These are phyloP conservation scores for Cromileptes altivelis DNA, from an alignment of 2,113 vertebrate genomes.

Conservation along the genomic window DNA sequence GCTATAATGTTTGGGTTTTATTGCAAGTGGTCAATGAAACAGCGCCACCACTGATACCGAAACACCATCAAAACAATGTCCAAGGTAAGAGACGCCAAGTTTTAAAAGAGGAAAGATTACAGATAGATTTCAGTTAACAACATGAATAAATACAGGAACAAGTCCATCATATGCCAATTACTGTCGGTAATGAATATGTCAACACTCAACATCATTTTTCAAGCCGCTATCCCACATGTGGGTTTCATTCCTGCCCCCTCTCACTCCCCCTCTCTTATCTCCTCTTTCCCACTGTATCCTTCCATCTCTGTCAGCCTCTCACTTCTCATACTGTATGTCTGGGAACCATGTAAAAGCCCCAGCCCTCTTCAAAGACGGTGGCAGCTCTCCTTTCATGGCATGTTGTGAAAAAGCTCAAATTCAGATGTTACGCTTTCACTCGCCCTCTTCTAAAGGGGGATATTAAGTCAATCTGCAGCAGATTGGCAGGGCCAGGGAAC, in stretches of 20 bases:
- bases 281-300: constrained; percentile 13
- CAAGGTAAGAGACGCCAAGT: neutral
- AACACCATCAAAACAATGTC: neutral
- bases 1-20: neutral
- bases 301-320: constrained; percentile 22
- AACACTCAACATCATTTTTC: constrained; percentile 32
- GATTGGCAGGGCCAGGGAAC: constrained; percentile 31
- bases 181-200: constrained; percentile 30
- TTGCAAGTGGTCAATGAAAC: neutral
- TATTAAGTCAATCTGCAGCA: constrained; percentile 61
- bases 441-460: constrained; percentile 34
- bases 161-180: neutral
- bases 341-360: constrained; percentile 28
- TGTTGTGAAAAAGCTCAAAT: constrained; percentile 56
- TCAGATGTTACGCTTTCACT: constrained; percentile 56
- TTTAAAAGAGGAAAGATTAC: neutral
- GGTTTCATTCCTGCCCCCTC: constrained; percentile 10
- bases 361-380: constrained; percentile 44
- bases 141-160: neutral
- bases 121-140: neutral
- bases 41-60: neutral
- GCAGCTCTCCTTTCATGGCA: constrained; percentile 53
- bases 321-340: constrained; percentile 28
- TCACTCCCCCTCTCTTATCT: neutral
- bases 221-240: constrained; percentile 34